Conservation (phyloP, 37 sponge, comb jelly and placozoan species). For the Beroe ovata region DNA sequence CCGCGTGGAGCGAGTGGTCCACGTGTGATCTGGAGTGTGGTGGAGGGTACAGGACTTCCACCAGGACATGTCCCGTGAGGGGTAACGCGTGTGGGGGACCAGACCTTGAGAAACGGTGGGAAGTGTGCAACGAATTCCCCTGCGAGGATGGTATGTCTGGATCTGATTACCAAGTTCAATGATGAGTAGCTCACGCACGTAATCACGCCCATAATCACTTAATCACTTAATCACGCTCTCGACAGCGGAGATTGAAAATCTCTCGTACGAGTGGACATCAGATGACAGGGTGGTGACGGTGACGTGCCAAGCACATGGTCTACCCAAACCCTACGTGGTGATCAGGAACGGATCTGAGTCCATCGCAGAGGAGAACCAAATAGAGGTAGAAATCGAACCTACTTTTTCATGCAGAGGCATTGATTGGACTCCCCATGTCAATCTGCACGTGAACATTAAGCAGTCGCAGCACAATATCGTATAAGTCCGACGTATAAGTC, state of each 20-base stretch:
- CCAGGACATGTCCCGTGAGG: not conserved
- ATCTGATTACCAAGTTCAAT: too few species aligned
- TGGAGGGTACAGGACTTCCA: not conserved
- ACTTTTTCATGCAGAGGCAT: not conserved
- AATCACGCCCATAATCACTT: too few species aligned
- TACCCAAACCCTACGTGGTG: constrained; percentile 40
- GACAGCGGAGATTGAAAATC: not conserved
- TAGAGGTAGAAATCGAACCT: constrained; percentile 10
- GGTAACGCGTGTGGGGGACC: constrained; percentile 23
- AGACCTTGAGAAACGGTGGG: not conserved
- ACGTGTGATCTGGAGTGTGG: constrained; percentile 23
- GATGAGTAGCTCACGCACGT: too few species aligned
- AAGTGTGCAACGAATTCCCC: not conserved
- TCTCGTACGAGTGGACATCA: constrained; percentile 6
- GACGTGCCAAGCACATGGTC: not conserved
- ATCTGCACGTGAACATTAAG: too few species aligned
- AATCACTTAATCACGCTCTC: not conserved
- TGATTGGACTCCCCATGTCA: too few species aligned
- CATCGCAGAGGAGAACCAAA: constrained; percentile 28
- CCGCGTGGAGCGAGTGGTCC: constrained; percentile 36
- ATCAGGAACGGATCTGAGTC: not conserved
- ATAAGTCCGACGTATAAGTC: too few species aligned
- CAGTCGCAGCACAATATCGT: too few species aligned
- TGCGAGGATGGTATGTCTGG: constrained; percentile 10
- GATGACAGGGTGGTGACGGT: not conserved